Base-by-base conservation (phyloP, 2,888 invertebrate genomes). In the Venustoraphidia nigricollis region DNA sequence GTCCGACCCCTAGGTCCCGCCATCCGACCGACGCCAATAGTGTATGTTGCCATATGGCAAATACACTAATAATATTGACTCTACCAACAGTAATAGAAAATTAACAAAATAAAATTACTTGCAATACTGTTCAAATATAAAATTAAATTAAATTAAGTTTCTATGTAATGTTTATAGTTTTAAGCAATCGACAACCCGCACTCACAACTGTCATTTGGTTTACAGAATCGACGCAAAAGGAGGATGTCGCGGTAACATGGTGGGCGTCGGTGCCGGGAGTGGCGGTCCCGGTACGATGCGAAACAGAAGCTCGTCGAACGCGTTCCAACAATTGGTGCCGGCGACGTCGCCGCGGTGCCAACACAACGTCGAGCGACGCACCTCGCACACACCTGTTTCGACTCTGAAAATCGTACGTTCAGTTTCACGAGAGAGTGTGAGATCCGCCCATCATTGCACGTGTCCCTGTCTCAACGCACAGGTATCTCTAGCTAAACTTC, bases 401-500 rank as follows among this genome's bases (percentile, higher is more conserved):
- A 77, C 81, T 50, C 65, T 82, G 57, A 81, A 83, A 64, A 77
- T 90, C 66, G 85, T 86, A 62, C 80, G 90, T 59, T 90, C 90
- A 59, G 81, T 85, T 53, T 91, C 90, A 47, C 77, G 83, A 56
- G 88, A 88, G 63, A 86, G 85, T 63, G 79, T 87, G 54, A 77
- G 82, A 57, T 83, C 83, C 53, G 76, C 76, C 63, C 72, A 77
- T 67, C 83, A 79, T 66, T 76, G 76, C 62, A 75, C 75, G 53
- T 78, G 74, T 59, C 75, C 76, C 48, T 77, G 74, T 56, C 62
- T 67, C 50, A 68, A 64, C 54, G 63, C 66, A 47, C 66, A 66
- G 65, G 68, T 68, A 65, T 65, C 65, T 53, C 36, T 10, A 44
- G 27, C 27, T 27, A 27, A 27, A 27, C 27, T 27, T 6, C 27